Conservation (phyloP, 2,797 vertebrate genomes). For the Acrossocheilus wenchowensis region DNA sequence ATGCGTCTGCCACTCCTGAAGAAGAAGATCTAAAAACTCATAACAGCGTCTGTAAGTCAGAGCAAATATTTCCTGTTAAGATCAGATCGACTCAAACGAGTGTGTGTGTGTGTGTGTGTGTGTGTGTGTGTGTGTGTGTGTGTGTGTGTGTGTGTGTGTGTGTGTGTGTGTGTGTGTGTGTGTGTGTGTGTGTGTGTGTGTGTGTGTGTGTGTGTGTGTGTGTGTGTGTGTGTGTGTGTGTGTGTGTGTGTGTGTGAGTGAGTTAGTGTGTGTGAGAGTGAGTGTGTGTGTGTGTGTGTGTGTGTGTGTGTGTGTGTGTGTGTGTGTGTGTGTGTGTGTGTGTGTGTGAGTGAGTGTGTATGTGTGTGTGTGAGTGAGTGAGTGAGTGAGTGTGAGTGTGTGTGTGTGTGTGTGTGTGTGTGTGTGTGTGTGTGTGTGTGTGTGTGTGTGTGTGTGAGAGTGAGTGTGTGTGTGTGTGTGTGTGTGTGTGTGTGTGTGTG, state of each 20-base stretch:
- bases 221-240: not conserved
- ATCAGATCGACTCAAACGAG: not conserved
- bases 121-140: too few relatives aligned
- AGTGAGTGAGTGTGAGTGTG: too few relatives aligned
- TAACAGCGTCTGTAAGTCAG: constrained; percentile 84
- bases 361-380: too few relatives aligned
- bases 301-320: not conserved
- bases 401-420: not conserved
- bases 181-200: not conserved
- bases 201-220: too few relatives aligned
- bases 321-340: not conserved
- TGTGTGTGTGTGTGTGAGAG: not conserved
- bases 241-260: too few relatives aligned
- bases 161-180: too few relatives aligned
- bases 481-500: too few relatives aligned
- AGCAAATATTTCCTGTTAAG: not conserved
- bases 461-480: not conserved
- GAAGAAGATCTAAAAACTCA: constrained; percentile 91
- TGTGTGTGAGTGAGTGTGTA: not conserved
- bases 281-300: not conserved
- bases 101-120: not conserved
- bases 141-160: too few relatives aligned
- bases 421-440: too few relatives aligned
- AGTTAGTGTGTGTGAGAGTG: too few relatives aligned
- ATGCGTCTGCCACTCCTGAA: constrained; percentile 92